Base-by-base conservation (phyloP, 2,113 vertebrate genomes). In the Zosterops borbonicus region DNA sequence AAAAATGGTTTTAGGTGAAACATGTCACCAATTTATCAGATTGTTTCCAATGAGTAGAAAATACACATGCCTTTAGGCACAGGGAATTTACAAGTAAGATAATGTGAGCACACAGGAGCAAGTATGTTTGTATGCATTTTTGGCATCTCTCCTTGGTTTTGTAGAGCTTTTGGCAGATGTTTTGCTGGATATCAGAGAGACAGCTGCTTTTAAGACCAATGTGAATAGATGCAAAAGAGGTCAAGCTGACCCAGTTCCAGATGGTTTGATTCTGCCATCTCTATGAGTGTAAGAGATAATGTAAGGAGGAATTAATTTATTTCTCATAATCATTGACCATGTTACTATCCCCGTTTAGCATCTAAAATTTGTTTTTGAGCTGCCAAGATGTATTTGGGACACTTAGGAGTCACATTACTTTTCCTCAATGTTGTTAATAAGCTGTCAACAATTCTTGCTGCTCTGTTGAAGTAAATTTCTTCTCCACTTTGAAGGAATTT, bases 1-100 rank as follows among this genome's bases (percentile, higher is more conserved):
- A 80, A 83, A 95, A 86, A 86, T 86, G 5, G 56, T 80, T 81
- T 83, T 80, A 75, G 68, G 47, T 90, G 79, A 90, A 93, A 75
- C 23, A 6, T 95, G 52, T 81, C 76, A 67, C 35, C 55, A 68
- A 6, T 90, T 91, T 90, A 86, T 78, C 88, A 78, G 63, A 37
- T 74, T 93, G 33, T 70, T 89, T 79, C 74, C n/a, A 64, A 3
- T 49, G 55, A 65, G 58, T 55, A 91, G 47, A 78, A 94, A 93
- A 87, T 75, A 56, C 23, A 1, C 13, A 23, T 55, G 64, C 60
- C 71, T 88, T 73, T 50, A 29, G 68, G 75, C 71, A 56, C 19
- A 70, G 50, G 64, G 70, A 55, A 74, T 67, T 91, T 88, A 67
- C 89, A 86, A 92, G 68, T 63, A 23, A 81, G 55, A 33, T 60